phyloP scores from a whole-genome alignment of 2,113 vertebrate genomes.

The Corythornis vintsioides region DNA sequence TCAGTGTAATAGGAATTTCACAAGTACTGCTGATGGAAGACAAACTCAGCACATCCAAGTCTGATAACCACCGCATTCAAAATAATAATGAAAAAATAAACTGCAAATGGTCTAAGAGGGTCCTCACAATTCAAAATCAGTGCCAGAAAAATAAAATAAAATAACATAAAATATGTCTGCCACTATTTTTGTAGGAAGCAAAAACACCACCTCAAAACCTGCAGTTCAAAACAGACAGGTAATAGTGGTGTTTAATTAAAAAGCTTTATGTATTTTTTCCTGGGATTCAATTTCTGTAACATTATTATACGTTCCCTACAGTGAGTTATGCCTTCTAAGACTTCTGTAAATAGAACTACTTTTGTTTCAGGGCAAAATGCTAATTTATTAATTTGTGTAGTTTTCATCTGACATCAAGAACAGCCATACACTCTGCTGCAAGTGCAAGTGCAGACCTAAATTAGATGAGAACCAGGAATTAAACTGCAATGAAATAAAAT shows the following conservation, averaged over 20 bases:
- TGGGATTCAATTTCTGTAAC: background rate
- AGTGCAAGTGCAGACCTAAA: background rate
- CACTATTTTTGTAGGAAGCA: background rate
- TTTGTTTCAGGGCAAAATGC: background rate
- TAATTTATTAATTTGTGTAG: background rate
- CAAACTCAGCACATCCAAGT: background rate
- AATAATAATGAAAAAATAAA: background rate
- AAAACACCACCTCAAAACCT: accelerated
- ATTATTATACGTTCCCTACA: background rate
- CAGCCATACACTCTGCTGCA: background rate
- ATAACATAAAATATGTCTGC: background rate
- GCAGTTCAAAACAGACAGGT: accelerated
- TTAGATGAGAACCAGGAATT: background rate
- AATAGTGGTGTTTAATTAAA: background rate
- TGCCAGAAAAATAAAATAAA: background rate
- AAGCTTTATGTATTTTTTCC: background rate
- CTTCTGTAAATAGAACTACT: background rate
- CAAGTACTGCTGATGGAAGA: background rate
- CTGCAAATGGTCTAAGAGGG: background rate
- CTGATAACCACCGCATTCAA: background rate
- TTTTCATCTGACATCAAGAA: background rate
- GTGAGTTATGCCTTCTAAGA: background rate
- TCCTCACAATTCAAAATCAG: background rate
- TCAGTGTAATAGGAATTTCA: background rate
- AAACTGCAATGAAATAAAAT: background rate